A percentile compares a stretch with the other conserved stretches of the same genome.
Conservation (phyloP, 2,888 invertebrate genomes). For the Galerucella pusilla region DNA sequence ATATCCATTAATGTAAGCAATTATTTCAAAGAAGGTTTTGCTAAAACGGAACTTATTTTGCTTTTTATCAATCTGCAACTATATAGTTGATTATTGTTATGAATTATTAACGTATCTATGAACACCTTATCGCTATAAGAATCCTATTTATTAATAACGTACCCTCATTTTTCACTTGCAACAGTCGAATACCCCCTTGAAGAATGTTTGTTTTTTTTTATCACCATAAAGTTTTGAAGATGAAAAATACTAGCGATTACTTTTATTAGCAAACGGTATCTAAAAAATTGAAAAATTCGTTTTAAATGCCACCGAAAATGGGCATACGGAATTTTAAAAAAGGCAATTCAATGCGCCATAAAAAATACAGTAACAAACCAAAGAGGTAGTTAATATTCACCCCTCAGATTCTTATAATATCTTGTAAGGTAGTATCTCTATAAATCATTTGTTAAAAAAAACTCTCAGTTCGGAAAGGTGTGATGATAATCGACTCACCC, state of each 20-base stretch:
- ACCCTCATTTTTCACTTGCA: slow-evolving; percentile 21
- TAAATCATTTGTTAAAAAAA: slow-evolving; percentile 58
- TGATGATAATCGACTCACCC: slow-evolving; percentile 61
- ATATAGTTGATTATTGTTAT: neutral
- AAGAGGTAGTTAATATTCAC: slow-evolving; percentile 51
- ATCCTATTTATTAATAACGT: neutral
- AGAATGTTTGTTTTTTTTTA: slow-evolving; percentile 18
- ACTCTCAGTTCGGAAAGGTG: slow-evolving; percentile 57
- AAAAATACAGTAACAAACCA: slow-evolving; percentile 38
- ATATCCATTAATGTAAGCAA: slow-evolving; percentile 51
- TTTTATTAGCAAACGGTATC: slow-evolving; percentile 27
- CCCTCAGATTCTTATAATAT: slow-evolving; percentile 40
- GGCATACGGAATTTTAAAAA: slow-evolving; percentile 26
- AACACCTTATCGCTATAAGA: neutral
- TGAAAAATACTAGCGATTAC: slow-evolving; percentile 39
- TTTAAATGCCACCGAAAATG: slow-evolving; percentile 39
- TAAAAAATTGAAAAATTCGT: slow-evolving; percentile 40
- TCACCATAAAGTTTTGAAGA: slow-evolving; percentile 15
- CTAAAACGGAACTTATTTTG: slow-evolving; percentile 14
- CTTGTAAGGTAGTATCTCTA: slow-evolving; percentile 56
- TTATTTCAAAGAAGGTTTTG: slow-evolving; percentile 37
- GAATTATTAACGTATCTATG: neutral
- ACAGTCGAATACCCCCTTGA: slow-evolving; percentile 19
- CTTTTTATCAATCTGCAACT: slow-evolving; percentile 13
- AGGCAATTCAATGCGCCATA: slow-evolving; percentile 31